Base-by-base conservation (phyloP, 2,113 vertebrate genomes). In the Hemichromis elongatus region DNA sequence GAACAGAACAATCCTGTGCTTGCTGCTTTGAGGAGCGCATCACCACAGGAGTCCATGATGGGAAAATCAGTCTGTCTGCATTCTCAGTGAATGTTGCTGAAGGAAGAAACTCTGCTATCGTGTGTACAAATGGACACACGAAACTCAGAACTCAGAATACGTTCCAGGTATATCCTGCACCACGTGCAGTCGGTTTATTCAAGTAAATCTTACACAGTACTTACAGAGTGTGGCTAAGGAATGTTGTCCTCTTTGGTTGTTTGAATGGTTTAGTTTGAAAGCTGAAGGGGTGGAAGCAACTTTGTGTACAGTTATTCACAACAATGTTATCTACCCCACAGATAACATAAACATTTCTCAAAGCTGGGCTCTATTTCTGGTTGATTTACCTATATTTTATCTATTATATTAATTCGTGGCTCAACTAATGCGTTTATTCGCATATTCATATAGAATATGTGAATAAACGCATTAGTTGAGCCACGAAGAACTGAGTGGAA, bases 1-100 rank as follows among this genome's bases (percentile, higher is more conserved):
- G 78, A 80, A 63, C 81, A 90, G 79, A 90, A 63, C 54, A 33
- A 35, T 66, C 47, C 42, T 68, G 80, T 75, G 53, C 30, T 82
- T 37, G 19, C 68, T 63, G 82, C 87, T 92, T 83, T 87, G 88
- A 89, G 86, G 81, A 89, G 54, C 19, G 9, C 88, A 88, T 81
- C 90, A 63, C 94, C 87, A 78, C 90, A 92, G 92, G 90, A 91
- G 91, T 92, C 86, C 92, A 83, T 89, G 87, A 94, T 94, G 92
- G 87, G 86, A 91, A 94, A 91, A 90, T 91, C 84, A 86, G 83
- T 79, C 50, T 35, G 33, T 68, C 81, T 82, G 85, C 85, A 90
- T 88, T 92, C 88, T 90, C 88, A 90, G 59, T 91, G 83, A 68
- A 80, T 42, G 79, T 81, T 81, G 40, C 35, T 68, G 40, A 77